These are phyloP conservation scores for Osmerus mordax DNA, from an alignment of 2,113 vertebrate species.

Conservation along the genomic window DNA sequence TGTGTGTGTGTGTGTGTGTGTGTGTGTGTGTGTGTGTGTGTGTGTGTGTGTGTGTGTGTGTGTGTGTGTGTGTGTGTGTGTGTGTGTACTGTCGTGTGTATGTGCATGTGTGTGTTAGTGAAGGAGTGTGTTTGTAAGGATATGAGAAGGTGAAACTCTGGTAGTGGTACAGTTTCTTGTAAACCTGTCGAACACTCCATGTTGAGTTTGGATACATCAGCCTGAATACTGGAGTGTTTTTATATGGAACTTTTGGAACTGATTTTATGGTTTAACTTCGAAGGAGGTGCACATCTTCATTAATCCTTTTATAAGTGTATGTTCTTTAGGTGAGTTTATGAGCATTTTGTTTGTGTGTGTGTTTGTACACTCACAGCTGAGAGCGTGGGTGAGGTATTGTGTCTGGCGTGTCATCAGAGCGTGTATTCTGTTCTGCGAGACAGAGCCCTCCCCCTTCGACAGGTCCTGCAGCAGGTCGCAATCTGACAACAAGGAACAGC, in stretches of 20 bases:
- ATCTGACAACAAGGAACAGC: conserved; percentile 68
- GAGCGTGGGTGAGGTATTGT: conserved; percentile 75
- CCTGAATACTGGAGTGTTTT: too few species aligned
- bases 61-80: conserved; percentile 1
- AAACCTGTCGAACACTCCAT: too few species aligned
- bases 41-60: not conserved
- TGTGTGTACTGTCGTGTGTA: not conserved
- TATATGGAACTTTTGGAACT: too few species aligned
- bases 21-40: not conserved
- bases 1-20: not conserved
- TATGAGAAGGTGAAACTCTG: not conserved
- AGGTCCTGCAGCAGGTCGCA: conserved; percentile 79
- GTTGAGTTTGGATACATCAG: too few species aligned
- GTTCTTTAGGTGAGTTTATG: not conserved
- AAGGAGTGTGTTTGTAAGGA: not conserved
- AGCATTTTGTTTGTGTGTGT: not conserved
- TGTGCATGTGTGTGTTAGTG: not conserved
- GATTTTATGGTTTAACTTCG: too few species aligned
- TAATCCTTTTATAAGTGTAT: too few species aligned
- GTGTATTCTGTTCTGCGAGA: conserved; percentile 74
- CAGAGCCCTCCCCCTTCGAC: conserved; percentile 73
- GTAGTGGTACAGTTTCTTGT: too few species aligned
- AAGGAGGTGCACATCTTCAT: too few species aligned
- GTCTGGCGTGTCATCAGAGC: conserved; percentile 73
- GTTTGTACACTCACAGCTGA: conserved; percentile 77